phyloP scores from a whole-genome alignment of 2,113 vertebrate species.

The Larimichthys crocea region DNA sequence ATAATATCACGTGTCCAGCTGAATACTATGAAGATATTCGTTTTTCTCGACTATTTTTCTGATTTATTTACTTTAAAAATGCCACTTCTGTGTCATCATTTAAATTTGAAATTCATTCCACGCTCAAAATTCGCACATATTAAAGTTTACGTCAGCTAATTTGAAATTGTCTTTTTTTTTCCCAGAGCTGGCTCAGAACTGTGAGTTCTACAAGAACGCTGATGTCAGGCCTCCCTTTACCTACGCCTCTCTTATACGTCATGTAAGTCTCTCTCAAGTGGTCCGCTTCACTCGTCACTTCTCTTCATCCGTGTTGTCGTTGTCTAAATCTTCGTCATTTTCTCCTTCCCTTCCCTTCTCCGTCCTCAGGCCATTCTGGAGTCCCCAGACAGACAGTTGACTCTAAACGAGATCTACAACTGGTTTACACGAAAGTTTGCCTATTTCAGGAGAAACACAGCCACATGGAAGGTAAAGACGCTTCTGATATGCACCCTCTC shows the following conservation, averaged over 20 bases:
- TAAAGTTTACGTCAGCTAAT: not conserved
- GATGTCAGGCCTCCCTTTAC: slow-evolving; percentile 98
- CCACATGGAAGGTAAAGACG: slow-evolving; percentile 96
- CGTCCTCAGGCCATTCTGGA: slow-evolving; percentile 94
- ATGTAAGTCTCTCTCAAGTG: slow-evolving; percentile 84
- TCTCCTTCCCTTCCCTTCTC: not conserved
- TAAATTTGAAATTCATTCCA: not conserved
- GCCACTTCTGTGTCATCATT: not conserved
- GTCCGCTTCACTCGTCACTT: not conserved
- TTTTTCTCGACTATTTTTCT: no score
- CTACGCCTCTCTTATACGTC: slow-evolving; percentile 98
- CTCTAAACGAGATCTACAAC: slow-evolving; percentile 99
- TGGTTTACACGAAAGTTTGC: slow-evolving; percentile 99
- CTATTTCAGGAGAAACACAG: slow-evolving; percentile 99
- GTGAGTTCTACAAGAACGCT: slow-evolving; percentile 99
- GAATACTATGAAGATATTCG: not conserved
- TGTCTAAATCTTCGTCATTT: slow-evolving; percentile 12
- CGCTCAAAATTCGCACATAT: not conserved
- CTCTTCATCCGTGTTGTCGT: not conserved
- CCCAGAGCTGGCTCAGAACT: slow-evolving; percentile 99
- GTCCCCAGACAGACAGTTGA: slow-evolving; percentile 98
- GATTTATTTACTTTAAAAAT: not conserved
- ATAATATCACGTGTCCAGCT: not conserved
- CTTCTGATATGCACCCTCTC: not conserved
- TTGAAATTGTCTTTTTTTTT: slow-evolving; percentile 5